phyloP scores from a whole-genome alignment of 1,140 invertebrate genomes.

The Eriocheir sinensis region DNA sequence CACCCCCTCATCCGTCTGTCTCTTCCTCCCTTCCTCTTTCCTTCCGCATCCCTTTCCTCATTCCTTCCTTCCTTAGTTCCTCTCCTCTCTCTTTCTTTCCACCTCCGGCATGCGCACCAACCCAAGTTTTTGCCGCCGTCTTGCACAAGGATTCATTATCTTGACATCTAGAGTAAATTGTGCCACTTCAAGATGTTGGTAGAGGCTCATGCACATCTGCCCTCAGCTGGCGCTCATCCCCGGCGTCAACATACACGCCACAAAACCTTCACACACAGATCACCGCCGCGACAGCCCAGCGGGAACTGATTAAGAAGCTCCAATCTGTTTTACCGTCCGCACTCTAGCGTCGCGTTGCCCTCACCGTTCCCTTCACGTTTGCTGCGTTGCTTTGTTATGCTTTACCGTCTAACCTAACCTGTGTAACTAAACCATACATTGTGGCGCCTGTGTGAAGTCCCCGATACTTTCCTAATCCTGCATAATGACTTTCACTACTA shows the following conservation, averaged over 20 bases:
- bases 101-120: not conserved
- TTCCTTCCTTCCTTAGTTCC: conserved; percentile 33
- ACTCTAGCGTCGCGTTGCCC: not conserved
- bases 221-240: conserved; percentile 19
- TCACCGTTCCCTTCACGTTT: not conserved
- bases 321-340: not conserved
- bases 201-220: conserved; percentile 20
- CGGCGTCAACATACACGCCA: not conserved
- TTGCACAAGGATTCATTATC: conserved; percentile 41
- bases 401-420: too few relatives aligned
- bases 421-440: too few relatives aligned
- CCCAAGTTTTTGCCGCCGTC: conserved; percentile 13
- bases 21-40: not conserved
- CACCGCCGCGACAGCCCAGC: not conserved
- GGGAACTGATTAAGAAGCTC: not conserved
- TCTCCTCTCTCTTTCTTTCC: not conserved
- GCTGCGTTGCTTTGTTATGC: not conserved
- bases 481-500: too few relatives aligned
- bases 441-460: too few relatives aligned
- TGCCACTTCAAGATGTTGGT: conserved; percentile 53
- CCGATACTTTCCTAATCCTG: too few relatives aligned
- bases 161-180: conserved; percentile 61
- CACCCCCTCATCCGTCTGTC: not conserved
- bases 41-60: not conserved
- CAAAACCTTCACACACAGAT: conserved; percentile 25